Evolutionary conservation across 2,888 invertebrate genomes (phyloP).

Genomic region (Thelaira solivaga): DNA sequence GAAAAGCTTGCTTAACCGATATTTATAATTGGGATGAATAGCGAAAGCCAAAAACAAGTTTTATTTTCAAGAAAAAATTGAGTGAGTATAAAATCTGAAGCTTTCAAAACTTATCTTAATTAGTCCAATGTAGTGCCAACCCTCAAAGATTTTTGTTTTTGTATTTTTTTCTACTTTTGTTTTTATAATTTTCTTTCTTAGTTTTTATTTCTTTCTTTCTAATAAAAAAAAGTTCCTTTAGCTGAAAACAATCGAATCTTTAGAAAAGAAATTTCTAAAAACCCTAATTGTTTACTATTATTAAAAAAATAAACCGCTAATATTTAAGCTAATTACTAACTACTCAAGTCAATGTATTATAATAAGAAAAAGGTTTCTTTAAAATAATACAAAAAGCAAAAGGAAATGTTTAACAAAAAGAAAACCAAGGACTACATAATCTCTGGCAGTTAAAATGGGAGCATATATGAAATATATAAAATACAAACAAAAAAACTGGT

Average conservation of each 20-base stretch:
- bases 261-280: conserved; percentile 8
- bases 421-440: conserved; percentile 62
- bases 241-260: conserved; percentile 49
- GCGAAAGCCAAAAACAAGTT: too few species aligned
- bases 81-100: too few species aligned
- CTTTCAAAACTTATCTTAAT: too few species aligned
- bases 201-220: background rate
- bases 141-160: background rate
- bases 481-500: conserved; percentile 29
- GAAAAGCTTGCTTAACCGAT: too few species aligned
- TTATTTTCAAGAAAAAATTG: too few species aligned
- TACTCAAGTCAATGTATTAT: conserved; percentile 43
- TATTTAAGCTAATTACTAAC: conserved; percentile 12
- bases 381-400: conserved; percentile 28
- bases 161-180: background rate
- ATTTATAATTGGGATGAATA: too few species aligned
- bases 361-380: conserved; percentile 36
- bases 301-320: background rate
- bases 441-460: conserved; percentile 59
- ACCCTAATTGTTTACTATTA: conserved; percentile 8
- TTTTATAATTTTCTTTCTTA: background rate
- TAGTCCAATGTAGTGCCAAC: background rate
- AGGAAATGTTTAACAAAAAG: conserved; percentile 2
- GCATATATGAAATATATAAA: conserved; percentile 52
- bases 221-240: conserved; percentile 51